Base-by-base conservation (phyloP, 2,888 invertebrate genomes). In the Dicyrtoma fusca region DNA sequence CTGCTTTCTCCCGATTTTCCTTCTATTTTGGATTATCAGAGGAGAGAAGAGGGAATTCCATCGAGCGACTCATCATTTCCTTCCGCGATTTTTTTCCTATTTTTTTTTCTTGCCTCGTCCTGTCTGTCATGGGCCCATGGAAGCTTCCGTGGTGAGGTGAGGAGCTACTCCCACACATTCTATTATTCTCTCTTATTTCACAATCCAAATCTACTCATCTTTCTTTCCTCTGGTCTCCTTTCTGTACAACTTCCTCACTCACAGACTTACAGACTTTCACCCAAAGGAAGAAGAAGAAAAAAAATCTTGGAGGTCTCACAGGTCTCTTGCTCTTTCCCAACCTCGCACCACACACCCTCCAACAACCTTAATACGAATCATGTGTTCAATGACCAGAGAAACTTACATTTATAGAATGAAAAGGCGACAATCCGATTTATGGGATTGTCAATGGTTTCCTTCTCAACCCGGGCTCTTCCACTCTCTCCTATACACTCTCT, bases 371-470 rank as follows among this genome's bases (percentile, higher is more conserved):
- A 57, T 57, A 59, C 68, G 68, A 68, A 68, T 68, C 68, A 68
- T 68, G 68, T 59, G 57, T 68, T 68, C 68, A 68, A 68, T 57
- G 59, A 23, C 57, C 68, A 59, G 42, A 55, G 57, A 59, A 59
- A 57, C 68, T 68, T 57, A 34, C 57, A 57, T 57, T 55, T 68
- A 68, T 53, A 42, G 68, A 68, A 57, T 57, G 68, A 68, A 68
- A 55, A 68, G 68, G 68, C 68, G 68, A 68, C 68, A 68, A 59
- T 68, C 68, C 57, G 68, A 68, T 68, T 68, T 68, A 68, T 68
- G 21, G 51, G 49, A 65, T 65, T 65, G 65, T 51, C 65, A 51
- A 65, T 66, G 66, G 34, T 34, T 34, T 34, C 34, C 34, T 34
- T 34, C 34, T 34, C 34, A 5, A 34, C 34, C 8, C n/a, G n/a